Base-by-base conservation (phyloP, 2,113 vertebrate species). In the Lathamus discolor region DNA sequence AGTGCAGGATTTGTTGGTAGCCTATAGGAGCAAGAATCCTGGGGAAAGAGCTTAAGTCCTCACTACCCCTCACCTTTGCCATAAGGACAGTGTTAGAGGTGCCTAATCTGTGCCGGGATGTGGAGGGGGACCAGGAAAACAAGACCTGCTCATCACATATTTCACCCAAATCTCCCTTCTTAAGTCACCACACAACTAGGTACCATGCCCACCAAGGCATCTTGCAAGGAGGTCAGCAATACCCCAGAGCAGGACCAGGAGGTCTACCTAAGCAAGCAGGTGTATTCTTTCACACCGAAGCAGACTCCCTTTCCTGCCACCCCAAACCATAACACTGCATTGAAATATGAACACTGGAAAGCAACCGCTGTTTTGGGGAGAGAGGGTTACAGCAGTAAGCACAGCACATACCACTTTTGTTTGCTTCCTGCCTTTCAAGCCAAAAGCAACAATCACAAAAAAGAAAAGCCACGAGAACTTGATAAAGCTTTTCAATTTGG, bases 361-460 rank as follows among this genome's bases (percentile, higher is more conserved):
- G 62, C 39, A 81, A 75, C 62, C 52, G 14, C 37, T 28, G 48
- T 43, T 92, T 89, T 64, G 66, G 84, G 86, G 70, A 89, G 81
- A 48, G 44, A 39, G 78, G 86, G 62, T 78, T 66, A 86, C 1
- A 1, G 74, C 81, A 93, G 55, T 31, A 74, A 87, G 74, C 3
- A 0, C 35, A 52, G 66, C 57, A 69, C 77, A 82, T 46, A 87
- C 43, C 4, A 9, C 62, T 94, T 82, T 84, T 72, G 80, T 91
- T 95, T 85, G 81, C 51, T 90, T 95, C 84, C 91, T 95, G 86
- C 77, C 74, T 95, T 89, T 84, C 69, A 73, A 79, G 86, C 74
- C 86, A 92, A 97, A 87, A 91, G 91, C 33, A 96, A 94, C 86
- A 93, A 79, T 68, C 52, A 37, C 69, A 51, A 89, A 91, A 91